These are phyloP conservation scores for Heterodera filipjevi DNA, from an alignment of 2,888 invertebrate species.

Conservation along the genomic window DNA sequence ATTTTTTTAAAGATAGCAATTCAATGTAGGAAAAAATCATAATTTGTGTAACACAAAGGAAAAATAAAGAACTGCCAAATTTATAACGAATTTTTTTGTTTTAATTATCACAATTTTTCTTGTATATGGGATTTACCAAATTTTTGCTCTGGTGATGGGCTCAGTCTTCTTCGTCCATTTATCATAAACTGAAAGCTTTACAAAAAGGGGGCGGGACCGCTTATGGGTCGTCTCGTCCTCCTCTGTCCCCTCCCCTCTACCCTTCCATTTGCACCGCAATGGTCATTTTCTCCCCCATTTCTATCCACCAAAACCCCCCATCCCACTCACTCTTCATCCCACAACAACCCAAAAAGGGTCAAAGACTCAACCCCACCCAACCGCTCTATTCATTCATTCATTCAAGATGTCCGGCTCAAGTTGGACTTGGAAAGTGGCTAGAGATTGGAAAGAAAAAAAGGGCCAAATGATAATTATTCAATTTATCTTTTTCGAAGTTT, in stretches of 20 bases:
- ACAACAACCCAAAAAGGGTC: constrained; percentile 7
- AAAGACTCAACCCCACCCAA: background rate
- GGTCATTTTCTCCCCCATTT: background rate
- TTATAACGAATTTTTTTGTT: too few species aligned
- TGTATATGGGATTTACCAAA: too few species aligned
- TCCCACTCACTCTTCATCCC: constrained; percentile 1
- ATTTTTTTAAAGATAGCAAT: too few species aligned
- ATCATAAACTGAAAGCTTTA: background rate
- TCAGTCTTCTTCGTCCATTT: background rate
- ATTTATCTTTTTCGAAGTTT: too few species aligned
- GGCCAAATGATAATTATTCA: background rate
- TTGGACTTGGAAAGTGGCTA: background rate
- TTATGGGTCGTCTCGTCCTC: background rate
- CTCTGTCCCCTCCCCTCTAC: background rate
- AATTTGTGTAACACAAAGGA: too few species aligned
- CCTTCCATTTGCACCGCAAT: background rate
- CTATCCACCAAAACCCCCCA: too few species aligned
- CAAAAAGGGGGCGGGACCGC: background rate
- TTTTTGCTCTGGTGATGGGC: too few species aligned
- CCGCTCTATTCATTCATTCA: background rate
- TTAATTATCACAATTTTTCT: too few species aligned
- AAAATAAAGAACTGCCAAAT: too few species aligned
- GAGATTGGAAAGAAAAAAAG: background rate
- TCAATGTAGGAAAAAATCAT: too few species aligned
- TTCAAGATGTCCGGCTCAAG: background rate